phyloP scores from a whole-genome alignment of 2,888 invertebrate genomes.

The Eledone cirrhosa region DNA sequence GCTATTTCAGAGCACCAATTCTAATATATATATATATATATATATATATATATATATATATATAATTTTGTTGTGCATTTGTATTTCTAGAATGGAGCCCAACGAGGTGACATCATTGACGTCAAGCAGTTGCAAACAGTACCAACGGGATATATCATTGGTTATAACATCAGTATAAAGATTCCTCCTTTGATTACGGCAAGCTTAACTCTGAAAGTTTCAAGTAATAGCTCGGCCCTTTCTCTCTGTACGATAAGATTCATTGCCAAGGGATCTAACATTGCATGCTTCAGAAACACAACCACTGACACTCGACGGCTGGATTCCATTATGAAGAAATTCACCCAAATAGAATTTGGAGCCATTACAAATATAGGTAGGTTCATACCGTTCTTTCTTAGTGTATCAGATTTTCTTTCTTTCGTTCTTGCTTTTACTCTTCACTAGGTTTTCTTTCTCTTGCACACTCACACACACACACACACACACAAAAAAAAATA shows the following conservation, averaged over 20 bases:
- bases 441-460: no score
- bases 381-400: neutral
- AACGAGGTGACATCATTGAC: slow-evolving; percentile 5
- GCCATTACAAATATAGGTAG: slow-evolving; percentile 3
- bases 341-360: neutral
- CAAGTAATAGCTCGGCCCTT: neutral
- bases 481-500: no score
- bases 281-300: neutral
- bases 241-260: neutral
- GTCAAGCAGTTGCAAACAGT: neutral
- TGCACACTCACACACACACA: no score
- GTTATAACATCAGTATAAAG: slow-evolving; percentile 10
- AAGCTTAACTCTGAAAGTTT: neutral
- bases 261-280: neutral
- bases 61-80: neutral
- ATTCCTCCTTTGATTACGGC: neutral
- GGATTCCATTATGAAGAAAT: neutral
- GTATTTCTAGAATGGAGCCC: neutral
- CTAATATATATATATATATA: no score
- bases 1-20: no score
- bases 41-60: no score
- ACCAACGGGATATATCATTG: neutral
- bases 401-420: no score
- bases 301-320: no score
- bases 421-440: no score